Conservation (phyloP, 2,113 vertebrate genomes). For the Hepsetus odoe region DNA sequence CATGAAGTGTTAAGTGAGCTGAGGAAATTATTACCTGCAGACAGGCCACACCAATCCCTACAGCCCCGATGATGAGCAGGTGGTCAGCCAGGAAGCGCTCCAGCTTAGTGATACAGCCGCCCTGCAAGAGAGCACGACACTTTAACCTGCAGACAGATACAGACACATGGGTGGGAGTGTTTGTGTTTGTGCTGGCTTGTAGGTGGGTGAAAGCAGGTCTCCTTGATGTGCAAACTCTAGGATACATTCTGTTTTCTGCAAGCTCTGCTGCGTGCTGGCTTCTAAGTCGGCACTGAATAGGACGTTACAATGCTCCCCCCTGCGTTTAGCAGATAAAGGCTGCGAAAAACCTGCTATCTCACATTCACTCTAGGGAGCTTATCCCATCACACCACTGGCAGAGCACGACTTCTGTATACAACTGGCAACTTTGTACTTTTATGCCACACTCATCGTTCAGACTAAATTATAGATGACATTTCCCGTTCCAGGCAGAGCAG, state of each 20-base stretch:
- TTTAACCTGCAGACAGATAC: slow-evolving; percentile 1
- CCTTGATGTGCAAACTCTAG: neutral
- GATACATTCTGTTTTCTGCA: neutral
- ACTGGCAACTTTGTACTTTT: slow-evolving; percentile 8
- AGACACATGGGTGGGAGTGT: neutral
- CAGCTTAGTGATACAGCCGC: slow-evolving; percentile 84
- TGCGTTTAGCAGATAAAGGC: slow-evolving; percentile 18
- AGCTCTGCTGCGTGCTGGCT: neutral
- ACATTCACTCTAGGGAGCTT: neutral
- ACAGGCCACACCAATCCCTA: slow-evolving; percentile 85
- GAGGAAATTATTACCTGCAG: slow-evolving; percentile 73
- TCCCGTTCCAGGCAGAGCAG: neutral
- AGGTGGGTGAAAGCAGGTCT: slow-evolving; percentile 10
- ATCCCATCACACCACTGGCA: neutral
- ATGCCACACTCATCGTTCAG: neutral
- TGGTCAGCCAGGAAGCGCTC: slow-evolving; percentile 83
- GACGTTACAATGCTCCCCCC: neutral
- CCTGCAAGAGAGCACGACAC: slow-evolving; percentile 67
- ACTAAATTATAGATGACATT: neutral
- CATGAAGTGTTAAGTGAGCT: too few species aligned
- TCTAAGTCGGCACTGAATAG: neutral
- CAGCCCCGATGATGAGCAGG: slow-evolving; percentile 81
- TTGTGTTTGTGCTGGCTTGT: neutral
- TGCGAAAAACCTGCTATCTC: neutral
- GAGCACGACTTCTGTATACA: neutral